phyloP scores from a whole-genome alignment of 1,140 invertebrate genomes.

The Colletes latitarsis region DNA sequence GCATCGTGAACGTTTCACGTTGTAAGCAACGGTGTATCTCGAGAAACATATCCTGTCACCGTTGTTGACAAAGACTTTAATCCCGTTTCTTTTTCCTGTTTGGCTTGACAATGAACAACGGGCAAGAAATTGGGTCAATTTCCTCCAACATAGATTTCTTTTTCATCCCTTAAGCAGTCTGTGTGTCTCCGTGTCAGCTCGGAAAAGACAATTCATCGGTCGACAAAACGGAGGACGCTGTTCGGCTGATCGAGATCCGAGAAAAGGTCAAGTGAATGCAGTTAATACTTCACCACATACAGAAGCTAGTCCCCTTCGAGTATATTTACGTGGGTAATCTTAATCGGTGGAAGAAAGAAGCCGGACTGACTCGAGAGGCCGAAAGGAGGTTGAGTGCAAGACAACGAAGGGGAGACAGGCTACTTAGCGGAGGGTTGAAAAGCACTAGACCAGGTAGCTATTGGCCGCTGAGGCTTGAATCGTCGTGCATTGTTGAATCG shows the following conservation, averaged over 20 bases:
- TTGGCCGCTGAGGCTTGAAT: conserved; percentile 57
- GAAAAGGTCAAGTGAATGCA: conserved; percentile 68
- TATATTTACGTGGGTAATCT: conserved; percentile 75
- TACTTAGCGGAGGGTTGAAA: conserved; percentile 40
- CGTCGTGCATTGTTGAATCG: conserved; percentile 56
- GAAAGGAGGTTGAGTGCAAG: conserved; percentile 54
- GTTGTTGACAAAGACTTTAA: conserved; percentile 45
- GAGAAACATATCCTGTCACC: conserved; percentile 32
- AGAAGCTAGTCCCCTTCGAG: conserved; percentile 53
- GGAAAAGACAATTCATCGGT: conserved; percentile 36
- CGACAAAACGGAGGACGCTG: not conserved
- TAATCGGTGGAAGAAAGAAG: conserved; percentile 67
- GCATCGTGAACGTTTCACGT: not conserved
- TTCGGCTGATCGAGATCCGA: conserved; percentile 41
- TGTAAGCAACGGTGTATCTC: not conserved
- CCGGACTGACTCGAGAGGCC: conserved; percentile 2
- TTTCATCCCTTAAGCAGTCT: conserved; percentile 15
- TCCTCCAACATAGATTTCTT: conserved; percentile 47
- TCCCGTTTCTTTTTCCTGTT: conserved; percentile 23
- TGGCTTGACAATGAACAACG: not conserved
- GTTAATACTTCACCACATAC: conserved; percentile 52
- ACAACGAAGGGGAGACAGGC: conserved; percentile 34
- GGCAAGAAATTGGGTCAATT: conserved; percentile 50
- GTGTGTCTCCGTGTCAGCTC: conserved; percentile 23
- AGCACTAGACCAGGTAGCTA: conserved; percentile 52